Base-by-base conservation (phyloP, 2,113 vertebrate species). In the Stomatorhinus ivindoensis region DNA sequence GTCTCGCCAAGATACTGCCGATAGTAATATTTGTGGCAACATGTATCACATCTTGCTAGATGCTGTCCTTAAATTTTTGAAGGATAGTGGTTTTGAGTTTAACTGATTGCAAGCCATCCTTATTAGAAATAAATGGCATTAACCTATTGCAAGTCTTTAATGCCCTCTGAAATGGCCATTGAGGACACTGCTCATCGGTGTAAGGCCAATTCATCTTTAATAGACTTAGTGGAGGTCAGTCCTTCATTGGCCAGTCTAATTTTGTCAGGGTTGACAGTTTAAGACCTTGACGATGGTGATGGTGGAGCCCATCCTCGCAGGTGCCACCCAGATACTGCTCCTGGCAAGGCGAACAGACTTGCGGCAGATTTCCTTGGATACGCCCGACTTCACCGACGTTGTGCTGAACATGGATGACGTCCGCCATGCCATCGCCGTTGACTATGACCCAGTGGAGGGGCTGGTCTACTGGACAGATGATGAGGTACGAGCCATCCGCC, bases 401-500 rank as follows among this genome's bases (percentile, higher is more conserved):
- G 96, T 99, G 80, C 91, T 99, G 87, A 97, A 97, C 15, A 94
- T 97, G 83, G 98, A 98, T 46, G 98, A 99, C 91, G 98, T 99
- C 89, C 97, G 98, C 0, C 98, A 99, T 21, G 98, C 98, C 92
- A 99, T 99, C 50, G 98, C 98, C 90, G 97, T 99, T 46, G 98
- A 99, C 95, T 99, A 97, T 0, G 98, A 99, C 88, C 98, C 98
- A 0, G 96, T 98, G 91, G 98, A 99, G 15, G 97, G 97, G 0
- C 96, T 97, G 90, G 94, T 99, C 88, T 99, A 99, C 92, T 99
- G 98, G 98, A 99, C 98, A 0, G 98, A 99, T 0, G 98, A 99
- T 1, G 98, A 99, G 58, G 97, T 99, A 83, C 94, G 95, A 89
- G 98, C 98, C 86, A 98, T 99, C 89, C 97, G 98, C 35, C 97